A percentile compares a stretch with the other conserved stretches of the same genome.
phyloP scores from a whole-genome alignment of 2,113 vertebrate species.

The Fregetta grallaria region DNA sequence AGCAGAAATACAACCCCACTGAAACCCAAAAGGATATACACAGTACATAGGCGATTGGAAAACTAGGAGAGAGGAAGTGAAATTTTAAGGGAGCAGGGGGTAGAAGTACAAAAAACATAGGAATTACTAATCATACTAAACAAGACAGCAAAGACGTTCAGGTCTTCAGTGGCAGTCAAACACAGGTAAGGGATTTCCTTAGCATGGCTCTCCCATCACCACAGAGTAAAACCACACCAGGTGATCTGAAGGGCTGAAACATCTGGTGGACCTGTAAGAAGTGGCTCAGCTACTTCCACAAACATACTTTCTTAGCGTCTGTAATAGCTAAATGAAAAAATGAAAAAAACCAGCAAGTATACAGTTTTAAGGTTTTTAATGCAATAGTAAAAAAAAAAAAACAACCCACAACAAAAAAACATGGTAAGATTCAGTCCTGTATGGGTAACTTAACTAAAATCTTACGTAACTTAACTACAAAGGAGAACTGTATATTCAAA shows the following conservation, averaged over 20 bases:
- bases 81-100: not conserved
- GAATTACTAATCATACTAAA: no score
- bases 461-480: not conserved
- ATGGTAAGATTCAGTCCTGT: not conserved
- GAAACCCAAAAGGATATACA: not conserved
- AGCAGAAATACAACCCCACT: not conserved
- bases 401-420: no score
- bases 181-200: not conserved
- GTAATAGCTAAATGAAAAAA: not conserved
- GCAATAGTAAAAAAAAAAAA: not conserved
- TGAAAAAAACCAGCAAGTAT: not conserved
- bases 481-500: not conserved
- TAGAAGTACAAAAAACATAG: not conserved
- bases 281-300: not conserved
- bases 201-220: no score
- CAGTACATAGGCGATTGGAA: not conserved
- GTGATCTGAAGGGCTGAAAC: not conserved
- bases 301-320: not conserved
- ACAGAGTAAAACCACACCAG: not conserved
- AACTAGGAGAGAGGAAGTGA: not conserved
- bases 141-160: not conserved
- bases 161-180: not conserved
- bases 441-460: not conserved
- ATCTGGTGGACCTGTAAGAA: not conserved
- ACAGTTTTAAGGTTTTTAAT: not conserved